phyloP scores from a whole-genome alignment of 2,113 vertebrate genomes.

The Spea multiplicata region DNA sequence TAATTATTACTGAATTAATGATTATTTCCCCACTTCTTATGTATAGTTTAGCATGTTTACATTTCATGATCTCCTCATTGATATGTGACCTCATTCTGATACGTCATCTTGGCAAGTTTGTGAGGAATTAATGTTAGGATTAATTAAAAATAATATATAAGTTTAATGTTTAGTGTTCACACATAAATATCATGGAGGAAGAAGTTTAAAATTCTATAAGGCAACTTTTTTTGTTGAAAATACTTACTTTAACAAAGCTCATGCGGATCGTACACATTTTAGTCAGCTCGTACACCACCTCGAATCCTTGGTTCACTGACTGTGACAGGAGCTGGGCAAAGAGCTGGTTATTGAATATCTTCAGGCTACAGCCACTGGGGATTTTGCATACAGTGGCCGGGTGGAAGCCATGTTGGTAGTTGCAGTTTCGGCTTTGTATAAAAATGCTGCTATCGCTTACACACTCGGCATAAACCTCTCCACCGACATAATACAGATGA shows the following conservation, averaged over 20 bases:
- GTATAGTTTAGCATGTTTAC: too few relatives aligned
- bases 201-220: too few relatives aligned
- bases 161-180: too few relatives aligned
- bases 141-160: too few relatives aligned
- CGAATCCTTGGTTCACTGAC: slow-evolving; percentile 94
- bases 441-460: slow-evolving; percentile 98
- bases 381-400: slow-evolving; percentile 96
- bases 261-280: slow-evolving; percentile 98
- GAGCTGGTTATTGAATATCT: slow-evolving; percentile 98
- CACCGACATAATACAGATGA: slow-evolving; percentile 92
- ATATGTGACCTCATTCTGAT: too few relatives aligned
- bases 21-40: too few relatives aligned
- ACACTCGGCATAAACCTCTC: slow-evolving; percentile 94
- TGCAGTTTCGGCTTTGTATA: slow-evolving; percentile 98
- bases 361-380: slow-evolving; percentile 96
- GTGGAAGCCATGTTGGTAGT: slow-evolving; percentile 96
- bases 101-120: too few relatives aligned
- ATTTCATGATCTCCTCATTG: too few relatives aligned
- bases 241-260: slow-evolving; percentile 94
- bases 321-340: slow-evolving; percentile 94
- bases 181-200: too few relatives aligned
- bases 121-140: too few relatives aligned
- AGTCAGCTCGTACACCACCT: slow-evolving; percentile 94
- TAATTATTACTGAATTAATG: too few relatives aligned
- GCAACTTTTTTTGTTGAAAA: too few relatives aligned